Base-by-base conservation (phyloP, 2,113 vertebrate species). In the Montifringilla adamsi region DNA sequence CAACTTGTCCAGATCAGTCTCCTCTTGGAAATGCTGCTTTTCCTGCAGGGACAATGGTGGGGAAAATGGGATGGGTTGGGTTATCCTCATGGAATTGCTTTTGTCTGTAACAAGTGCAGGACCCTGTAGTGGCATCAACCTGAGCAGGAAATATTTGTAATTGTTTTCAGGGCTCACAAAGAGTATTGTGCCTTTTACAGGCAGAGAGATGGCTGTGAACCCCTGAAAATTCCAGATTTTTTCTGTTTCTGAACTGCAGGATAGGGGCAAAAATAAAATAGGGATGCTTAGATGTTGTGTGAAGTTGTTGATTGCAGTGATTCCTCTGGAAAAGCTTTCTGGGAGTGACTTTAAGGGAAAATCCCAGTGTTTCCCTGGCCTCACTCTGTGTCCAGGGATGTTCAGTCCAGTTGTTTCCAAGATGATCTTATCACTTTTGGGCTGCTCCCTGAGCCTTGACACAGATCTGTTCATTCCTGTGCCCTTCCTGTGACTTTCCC, bases 251-350 rank as follows among this genome's bases (percentile, higher is more conserved):
- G 49, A 60, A 7, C 60, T 59, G n/a, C 33, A 47, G 10, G 7
- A 31, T 6, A 13, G 47, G 28, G 12, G 11, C 13, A 85, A 35
- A 43, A 47, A 21, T 35, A 30, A 46, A 62, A 37, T 4, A 33
- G 0, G 1, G 31, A 47, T 44, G 44, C n/a, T 77, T 44, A 43
- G 19, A 15, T 72, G 39, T 46, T 75, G 47, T 1, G 1, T 55
- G 41, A 46, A 21, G 47, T 37, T 80, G 35, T 37, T 80, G 27
- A 12, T 31, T 0, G 2, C 41, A 75, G 28, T 0, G 4, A 17
- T 26, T 41, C 15, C 12, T 44, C 8, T 70, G 59, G 23, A 46
- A 41, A 11, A 80, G 22, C 59, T 77, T 53, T 64, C 7, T 62
- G 68, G 20, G 2, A 4, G 15, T 50, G 58, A 0, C 11, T 89